A percentile compares a stretch with the other conserved stretches of the same genome.
These are phyloP conservation scores for Anthrax anthrax DNA, from an alignment of 2,888 invertebrate genomes.

Conservation along the genomic window DNA sequence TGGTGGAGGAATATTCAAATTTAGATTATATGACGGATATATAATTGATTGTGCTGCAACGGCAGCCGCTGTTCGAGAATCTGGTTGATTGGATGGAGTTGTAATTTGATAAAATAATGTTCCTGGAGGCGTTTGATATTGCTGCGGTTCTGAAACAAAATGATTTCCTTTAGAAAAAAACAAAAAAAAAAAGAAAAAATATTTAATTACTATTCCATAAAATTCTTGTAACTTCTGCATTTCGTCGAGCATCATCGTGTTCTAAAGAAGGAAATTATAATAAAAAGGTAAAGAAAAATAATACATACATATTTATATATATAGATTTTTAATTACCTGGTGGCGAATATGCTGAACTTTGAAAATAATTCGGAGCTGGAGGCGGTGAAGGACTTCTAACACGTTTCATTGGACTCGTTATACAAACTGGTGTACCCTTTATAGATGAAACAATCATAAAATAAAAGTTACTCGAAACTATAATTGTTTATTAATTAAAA, in stretches of 20 bases:
- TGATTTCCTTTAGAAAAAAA: no score
- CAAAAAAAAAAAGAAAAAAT: not conserved
- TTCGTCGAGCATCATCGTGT: slow-evolving; percentile 66
- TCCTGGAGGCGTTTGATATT: slow-evolving; percentile 37
- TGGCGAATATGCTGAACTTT: slow-evolving; percentile 24
- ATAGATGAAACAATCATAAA: no score
- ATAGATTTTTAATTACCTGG: slow-evolving; percentile 20
- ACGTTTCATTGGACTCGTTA: slow-evolving; percentile 35
- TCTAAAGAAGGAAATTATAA: slow-evolving; percentile 38
- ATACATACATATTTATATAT: slow-evolving; percentile 13
- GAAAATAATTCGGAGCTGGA: slow-evolving; percentile 24
- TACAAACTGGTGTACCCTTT: slow-evolving; percentile 16
- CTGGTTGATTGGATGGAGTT: slow-evolving; percentile 34
- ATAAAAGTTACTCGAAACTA: not conserved
- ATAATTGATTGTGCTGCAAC: slow-evolving; percentile 20
- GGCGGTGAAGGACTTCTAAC: slow-evolving; percentile 41
- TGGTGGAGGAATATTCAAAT: slow-evolving; percentile 28
- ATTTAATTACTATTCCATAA: slow-evolving; percentile 69
- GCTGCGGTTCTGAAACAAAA: slow-evolving; percentile 36
- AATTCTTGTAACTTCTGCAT: slow-evolving; percentile 66
- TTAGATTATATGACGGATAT: slow-evolving; percentile 23
- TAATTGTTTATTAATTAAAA: slow-evolving; percentile 12
- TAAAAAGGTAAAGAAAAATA: slow-evolving; percentile 19
- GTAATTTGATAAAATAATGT: slow-evolving; percentile 38
- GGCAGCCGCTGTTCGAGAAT: slow-evolving; percentile 16